Percentiles rank a stretch among this genome's conserved stretches.
phyloP scores from a whole-genome alignment of 2,113 vertebrate species.

The Phoxinus phoxinus region DNA sequence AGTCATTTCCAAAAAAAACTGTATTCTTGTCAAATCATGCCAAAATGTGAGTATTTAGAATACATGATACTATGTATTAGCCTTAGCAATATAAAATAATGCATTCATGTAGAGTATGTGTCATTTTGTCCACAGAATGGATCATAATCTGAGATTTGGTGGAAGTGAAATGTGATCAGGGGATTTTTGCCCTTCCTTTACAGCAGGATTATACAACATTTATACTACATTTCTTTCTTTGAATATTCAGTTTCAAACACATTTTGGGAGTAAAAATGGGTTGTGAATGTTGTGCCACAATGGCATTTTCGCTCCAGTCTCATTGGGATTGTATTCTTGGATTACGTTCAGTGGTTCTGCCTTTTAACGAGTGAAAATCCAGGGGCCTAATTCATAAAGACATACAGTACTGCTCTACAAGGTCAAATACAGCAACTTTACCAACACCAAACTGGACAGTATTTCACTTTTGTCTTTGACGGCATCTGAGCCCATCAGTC shows the following conservation, averaged over 20 bases:
- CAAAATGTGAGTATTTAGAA: too few relatives aligned
- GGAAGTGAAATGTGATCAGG: neutral
- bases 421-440: neutral
- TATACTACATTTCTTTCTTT: too few relatives aligned
- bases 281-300: neutral
- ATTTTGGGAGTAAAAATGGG: too few relatives aligned
- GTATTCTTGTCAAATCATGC: too few relatives aligned
- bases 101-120: neutral
- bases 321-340: neutral
- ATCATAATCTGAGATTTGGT: neutral
- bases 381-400: neutral
- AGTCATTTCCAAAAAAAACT: too few relatives aligned
- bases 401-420: neutral
- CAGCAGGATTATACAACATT: too few relatives aligned
- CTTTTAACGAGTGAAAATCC: neutral
- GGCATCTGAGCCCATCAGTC: neutral
- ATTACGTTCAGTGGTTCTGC: neutral
- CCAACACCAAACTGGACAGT: neutral
- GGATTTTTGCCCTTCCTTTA: too few relatives aligned
- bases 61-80: neutral
- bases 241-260: too few relatives aligned
- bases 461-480: too few relatives aligned
- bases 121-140: neutral
- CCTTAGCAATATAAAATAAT: neutral
- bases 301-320: neutral